These are phyloP conservation scores for Drosophila neocordata DNA, from an alignment of 1,140 invertebrate species.

Conservation along the genomic window DNA sequence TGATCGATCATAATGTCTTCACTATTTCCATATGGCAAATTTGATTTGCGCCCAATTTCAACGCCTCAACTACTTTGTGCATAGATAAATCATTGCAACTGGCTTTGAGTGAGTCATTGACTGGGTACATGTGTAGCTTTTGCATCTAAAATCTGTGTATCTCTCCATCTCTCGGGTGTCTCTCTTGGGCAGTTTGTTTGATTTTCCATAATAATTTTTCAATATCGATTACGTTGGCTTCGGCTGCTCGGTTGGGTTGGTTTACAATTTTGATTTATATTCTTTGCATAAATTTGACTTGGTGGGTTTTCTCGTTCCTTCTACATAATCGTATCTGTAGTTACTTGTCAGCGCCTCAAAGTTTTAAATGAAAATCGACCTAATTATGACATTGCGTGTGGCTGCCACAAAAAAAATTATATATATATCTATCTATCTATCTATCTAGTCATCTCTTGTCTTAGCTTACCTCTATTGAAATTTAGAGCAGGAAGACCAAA, in stretches of 20 bases:
- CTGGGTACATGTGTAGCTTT: constrained; percentile 66
- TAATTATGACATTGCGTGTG: constrained; percentile 72
- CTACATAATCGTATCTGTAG: background rate
- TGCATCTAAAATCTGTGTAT: constrained; percentile 18
- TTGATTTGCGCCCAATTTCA: constrained; percentile 80
- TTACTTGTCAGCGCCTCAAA: constrained; percentile 34
- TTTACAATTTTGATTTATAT: constrained; percentile 43
- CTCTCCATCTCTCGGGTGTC: constrained; percentile 51
- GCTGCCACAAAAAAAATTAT: constrained; percentile 28
- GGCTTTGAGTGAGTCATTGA: constrained; percentile 65
- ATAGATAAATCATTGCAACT: constrained; percentile 49
- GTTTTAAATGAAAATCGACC: constrained; percentile 45
- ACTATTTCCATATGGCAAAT: constrained; percentile 48
- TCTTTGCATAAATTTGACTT: constrained; percentile 24
- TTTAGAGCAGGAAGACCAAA: constrained; percentile 70
- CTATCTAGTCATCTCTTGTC: background rate
- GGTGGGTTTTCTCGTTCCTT: constrained; percentile 23
- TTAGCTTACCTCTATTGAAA: constrained; percentile 23
- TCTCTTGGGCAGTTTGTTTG: constrained; percentile 42
- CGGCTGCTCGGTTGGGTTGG: constrained; percentile 3
- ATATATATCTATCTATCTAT: constrained; percentile 24
- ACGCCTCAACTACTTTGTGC: constrained; percentile 72
- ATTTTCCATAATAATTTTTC: constrained; percentile 76
- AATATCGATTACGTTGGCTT: constrained; percentile 66
- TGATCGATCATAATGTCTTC: constrained; percentile 14